Conservation (phyloP, 2,888 invertebrate genomes). For the Itoplectis maculator region DNA sequence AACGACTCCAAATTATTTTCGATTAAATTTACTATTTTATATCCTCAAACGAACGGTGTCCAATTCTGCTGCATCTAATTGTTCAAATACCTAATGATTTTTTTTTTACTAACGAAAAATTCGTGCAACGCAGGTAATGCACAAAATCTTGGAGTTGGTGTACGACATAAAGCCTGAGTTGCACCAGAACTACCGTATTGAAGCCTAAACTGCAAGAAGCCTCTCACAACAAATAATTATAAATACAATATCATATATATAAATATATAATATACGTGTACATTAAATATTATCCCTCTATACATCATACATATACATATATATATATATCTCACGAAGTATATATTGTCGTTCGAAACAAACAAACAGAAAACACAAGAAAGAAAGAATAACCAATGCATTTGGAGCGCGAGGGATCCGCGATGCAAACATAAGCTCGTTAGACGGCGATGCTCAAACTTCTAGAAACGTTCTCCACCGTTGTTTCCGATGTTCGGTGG, state of each 20-base stretch:
- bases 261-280: slow-evolving; percentile 79
- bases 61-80: neutral
- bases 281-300: slow-evolving; percentile 78
- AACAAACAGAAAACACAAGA: slow-evolving; percentile 50
- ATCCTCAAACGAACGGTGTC: neutral
- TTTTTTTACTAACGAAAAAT: slow-evolving; percentile 33
- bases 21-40: neutral
- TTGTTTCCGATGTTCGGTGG: slow-evolving; percentile 56
- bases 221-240: slow-evolving; percentile 68
- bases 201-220: slow-evolving; percentile 76
- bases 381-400: slow-evolving; percentile 62
- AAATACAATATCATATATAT: slow-evolving; percentile 73
- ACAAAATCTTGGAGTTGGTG: slow-evolving; percentile 92
- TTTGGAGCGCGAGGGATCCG: slow-evolving; percentile 72
- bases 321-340: slow-evolving; percentile 66
- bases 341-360: slow-evolving; percentile 73
- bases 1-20: neutral
- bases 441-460: slow-evolving; percentile 76
- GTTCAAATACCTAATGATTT: neutral
- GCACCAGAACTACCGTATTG: slow-evolving; percentile 93
- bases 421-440: slow-evolving; percentile 60
- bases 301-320: slow-evolving; percentile 74
- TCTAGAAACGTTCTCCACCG: slow-evolving; percentile 68
- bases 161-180: slow-evolving; percentile 97
- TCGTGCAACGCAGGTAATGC: slow-evolving; percentile 88